Conservation (phyloP, 2,797 vertebrate genomes). For the Sebastes hopkinsi region DNA sequence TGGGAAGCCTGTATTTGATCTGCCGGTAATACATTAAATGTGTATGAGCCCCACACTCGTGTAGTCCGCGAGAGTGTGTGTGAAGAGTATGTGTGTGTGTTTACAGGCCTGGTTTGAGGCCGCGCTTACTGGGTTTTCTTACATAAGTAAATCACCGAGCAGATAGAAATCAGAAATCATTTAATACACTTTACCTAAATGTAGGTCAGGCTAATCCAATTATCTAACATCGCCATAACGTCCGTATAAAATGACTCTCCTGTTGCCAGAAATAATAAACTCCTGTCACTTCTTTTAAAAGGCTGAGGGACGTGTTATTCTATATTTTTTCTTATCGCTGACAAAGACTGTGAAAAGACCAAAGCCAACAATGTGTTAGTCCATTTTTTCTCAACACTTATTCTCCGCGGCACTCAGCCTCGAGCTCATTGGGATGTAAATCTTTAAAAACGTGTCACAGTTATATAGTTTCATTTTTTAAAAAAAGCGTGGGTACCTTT, state of each 20-base stretch:
- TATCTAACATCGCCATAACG: slow-evolving; percentile 21
- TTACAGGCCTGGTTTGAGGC: background rate
- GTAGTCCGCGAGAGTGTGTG: background rate
- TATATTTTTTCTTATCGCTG: background rate
- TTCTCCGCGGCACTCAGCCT: background rate
- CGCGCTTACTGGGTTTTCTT: slow-evolving; percentile 14
- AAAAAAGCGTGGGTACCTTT: background rate
- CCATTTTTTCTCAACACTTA: background rate
- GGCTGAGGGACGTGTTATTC: background rate
- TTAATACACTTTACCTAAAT: slow-evolving; percentile 38
- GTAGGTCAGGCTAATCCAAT: slow-evolving; percentile 43
- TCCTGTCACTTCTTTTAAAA: background rate
- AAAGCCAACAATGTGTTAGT: background rate
- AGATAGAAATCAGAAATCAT: slow-evolving; percentile 53
- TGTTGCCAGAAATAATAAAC: slow-evolving; percentile 3
- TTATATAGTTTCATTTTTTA: background rate
- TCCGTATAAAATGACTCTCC: slow-evolving; percentile 33
- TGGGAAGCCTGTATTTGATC: slow-evolving; percentile 69
- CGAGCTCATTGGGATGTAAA: background rate
- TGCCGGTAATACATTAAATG: slow-evolving; percentile 68
- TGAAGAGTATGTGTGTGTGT: slow-evolving; percentile 11
- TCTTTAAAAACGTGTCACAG: background rate
- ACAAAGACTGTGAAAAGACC: background rate
- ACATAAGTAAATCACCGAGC: slow-evolving; percentile 33
- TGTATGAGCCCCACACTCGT: slow-evolving; percentile 40